Evolutionary conservation across 2,113 vertebrate species (phyloP).

Genomic region (Charina bottae): DNA sequence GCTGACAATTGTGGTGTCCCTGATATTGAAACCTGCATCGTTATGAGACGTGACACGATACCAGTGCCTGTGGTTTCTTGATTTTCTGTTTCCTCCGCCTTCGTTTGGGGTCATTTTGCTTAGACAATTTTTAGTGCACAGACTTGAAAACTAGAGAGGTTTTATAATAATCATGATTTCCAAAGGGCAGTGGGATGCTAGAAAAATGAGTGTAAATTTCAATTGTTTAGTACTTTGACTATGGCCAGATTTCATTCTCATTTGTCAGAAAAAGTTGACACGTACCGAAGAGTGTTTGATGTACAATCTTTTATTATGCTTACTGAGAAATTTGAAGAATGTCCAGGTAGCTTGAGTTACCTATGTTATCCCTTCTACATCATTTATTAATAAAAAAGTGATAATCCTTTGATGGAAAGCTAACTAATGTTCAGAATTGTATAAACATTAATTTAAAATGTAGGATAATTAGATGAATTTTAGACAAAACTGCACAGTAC

Average conservation of each 20-base stretch:
- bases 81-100: background rate
- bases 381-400: background rate
- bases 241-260: background rate
- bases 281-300: background rate
- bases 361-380: background rate
- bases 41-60: background rate
- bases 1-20: background rate
- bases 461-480: background rate
- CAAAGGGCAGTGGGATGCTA: background rate
- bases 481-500: background rate
- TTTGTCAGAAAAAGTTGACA: constrained; percentile 2
- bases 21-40: background rate
- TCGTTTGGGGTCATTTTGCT: background rate
- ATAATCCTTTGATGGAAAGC: background rate
- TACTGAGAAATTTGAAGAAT: background rate
- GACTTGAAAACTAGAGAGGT: background rate
- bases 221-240: background rate
- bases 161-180: background rate
- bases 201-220: background rate
- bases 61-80: background rate
- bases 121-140: background rate
- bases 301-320: background rate
- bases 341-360: background rate
- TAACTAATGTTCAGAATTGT: background rate
- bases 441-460: background rate